Evolutionary conservation across 2,888 invertebrate species (phyloP).

Genomic region (Scaptomyza reducta): DNA sequence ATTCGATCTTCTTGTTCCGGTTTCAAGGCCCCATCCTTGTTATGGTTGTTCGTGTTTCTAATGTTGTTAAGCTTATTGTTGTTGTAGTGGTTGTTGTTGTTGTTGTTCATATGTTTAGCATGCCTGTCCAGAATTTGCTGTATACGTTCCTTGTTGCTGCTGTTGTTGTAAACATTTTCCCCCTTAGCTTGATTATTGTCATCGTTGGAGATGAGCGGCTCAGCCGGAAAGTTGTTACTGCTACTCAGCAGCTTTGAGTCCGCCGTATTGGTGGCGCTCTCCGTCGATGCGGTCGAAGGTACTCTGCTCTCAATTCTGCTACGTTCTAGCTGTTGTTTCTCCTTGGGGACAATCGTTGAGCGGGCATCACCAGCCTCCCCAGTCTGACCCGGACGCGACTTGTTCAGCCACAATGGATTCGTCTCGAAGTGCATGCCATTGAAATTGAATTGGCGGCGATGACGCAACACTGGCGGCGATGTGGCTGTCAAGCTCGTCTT

Average conservation of each 20-base stretch:
- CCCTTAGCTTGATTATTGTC: background rate
- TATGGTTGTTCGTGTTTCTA: too few species aligned
- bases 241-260: background rate
- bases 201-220: background rate
- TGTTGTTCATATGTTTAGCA: background rate
- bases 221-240: background rate
- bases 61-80: too few species aligned
- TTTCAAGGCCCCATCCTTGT: background rate
- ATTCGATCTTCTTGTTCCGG: background rate
- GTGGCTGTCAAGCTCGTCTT: constrained; percentile 32
- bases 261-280: background rate
- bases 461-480: constrained; percentile 37
- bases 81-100: too few species aligned
- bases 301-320: background rate
- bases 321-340: background rate
- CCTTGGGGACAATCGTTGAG: background rate
- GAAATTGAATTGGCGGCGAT: constrained; percentile 45
- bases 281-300: too few species aligned
- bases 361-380: constrained; percentile 38
- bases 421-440: constrained; percentile 51
- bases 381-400: background rate
- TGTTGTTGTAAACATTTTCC: constrained; percentile 1
- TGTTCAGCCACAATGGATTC: constrained; percentile 14
- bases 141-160: constrained; percentile 1
- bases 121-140: constrained; percentile 1